Percentiles rank a stretch among this genome's conserved stretches.
These are phyloP conservation scores for Spilogale gracilis DNA, from an alignment of 2,113 vertebrate genomes.

Conservation along the genomic window DNA sequence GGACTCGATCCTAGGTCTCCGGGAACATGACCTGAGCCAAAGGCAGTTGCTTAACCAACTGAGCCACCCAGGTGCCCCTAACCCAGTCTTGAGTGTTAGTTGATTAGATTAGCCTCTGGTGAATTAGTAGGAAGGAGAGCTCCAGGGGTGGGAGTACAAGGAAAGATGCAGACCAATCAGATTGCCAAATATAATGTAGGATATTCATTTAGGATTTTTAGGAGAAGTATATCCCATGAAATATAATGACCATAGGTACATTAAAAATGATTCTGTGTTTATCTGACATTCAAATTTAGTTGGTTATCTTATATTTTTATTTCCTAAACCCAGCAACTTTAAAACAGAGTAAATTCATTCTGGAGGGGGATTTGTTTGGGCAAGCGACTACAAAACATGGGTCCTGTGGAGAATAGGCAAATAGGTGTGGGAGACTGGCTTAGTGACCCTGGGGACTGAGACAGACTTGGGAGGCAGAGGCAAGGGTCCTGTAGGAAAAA, in stretches of 20 bases:
- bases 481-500: background rate
- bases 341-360: background rate
- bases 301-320: background rate
- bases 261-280: background rate
- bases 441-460: background rate
- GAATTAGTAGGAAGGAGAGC: background rate
- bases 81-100: background rate
- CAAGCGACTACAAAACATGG: background rate
- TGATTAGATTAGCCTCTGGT: background rate
- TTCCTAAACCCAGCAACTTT: background rate
- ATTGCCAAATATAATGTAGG: background rate
- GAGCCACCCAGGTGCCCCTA: too few relatives aligned
- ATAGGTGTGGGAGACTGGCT: background rate
- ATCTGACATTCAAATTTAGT: background rate
- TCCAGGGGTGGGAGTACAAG: fast-evolving
- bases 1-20: too few relatives aligned
- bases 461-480: background rate
- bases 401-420: background rate
- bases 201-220: background rate
- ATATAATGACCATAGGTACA: background rate
- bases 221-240: background rate
- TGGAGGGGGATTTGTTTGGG: background rate
- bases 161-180: background rate
- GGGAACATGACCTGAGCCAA: too few relatives aligned
- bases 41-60: too few relatives aligned